Evolutionary conservation across 2,113 vertebrate genomes (phyloP), one percentile per base, ranked within the genome.

Genomic region (Lethenteron reissneri): DNA sequence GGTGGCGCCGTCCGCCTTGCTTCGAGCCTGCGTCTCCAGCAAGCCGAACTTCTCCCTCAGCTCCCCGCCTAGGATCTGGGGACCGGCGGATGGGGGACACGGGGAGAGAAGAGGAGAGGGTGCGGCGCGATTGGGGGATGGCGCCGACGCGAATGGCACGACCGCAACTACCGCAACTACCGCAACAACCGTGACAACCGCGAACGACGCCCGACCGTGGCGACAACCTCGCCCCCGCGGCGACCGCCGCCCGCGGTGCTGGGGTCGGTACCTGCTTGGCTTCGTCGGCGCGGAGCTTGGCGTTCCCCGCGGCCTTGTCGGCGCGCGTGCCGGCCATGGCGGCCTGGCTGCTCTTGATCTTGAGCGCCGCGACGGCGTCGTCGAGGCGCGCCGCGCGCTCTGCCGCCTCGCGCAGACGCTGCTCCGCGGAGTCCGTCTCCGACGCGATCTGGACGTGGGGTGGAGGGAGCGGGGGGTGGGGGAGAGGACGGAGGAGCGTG

Each of bases 311-410:
- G 0, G 85, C 89, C 71, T 95, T 88, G 69, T 89, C 87, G 1
- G 90, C 92, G 1, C 84, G 84, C 0, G 87, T 84, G 1, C 87
- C 88, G 2, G 84, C 86, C 81, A 97, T 80, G 79, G 84, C 91
- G 78, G 94, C 97, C 75, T 83, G 89, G 71, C 89, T 90, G 1
- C 86, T 79, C 76, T 94, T 90, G 76, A 89, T 81, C 77, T 95
- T 95, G 74, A 97, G 81, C 13, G 77, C 77, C 0, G 83, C 86
- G 0, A 87, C 83, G 72, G 92, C 83, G 60, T 74, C 76, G 7
- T 86, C 83, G 72, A 99, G 78, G 8, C 78, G 77, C 25, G 75
- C 80, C 12, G 89, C 78, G 14, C 81, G 82, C 57, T 79, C 78
- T 81, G 84, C 79, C 62, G 88, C 88, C 1, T 84, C 83, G 0